Evolutionary conservation across 1,140 invertebrate genomes (phyloP).

Genomic region (Phymastichus coffea): DNA sequence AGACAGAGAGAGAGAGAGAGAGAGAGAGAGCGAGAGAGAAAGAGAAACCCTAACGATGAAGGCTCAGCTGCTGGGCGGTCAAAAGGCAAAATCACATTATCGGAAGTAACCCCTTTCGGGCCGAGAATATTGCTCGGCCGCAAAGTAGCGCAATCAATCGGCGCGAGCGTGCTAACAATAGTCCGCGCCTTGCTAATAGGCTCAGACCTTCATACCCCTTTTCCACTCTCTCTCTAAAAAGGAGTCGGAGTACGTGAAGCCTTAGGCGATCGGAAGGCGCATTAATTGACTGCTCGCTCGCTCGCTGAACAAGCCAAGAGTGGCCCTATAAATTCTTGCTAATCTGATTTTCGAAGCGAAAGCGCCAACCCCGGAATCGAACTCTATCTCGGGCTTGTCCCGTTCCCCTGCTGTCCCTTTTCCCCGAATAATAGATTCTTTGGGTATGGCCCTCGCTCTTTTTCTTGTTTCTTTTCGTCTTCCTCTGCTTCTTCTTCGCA

Average conservation of each 20-base stretch:
- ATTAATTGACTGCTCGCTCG: constrained; percentile 31
- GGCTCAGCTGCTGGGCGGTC: no score
- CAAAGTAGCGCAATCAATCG: constrained; percentile 25
- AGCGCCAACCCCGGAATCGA: constrained; percentile 28
- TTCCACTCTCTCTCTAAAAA: no score
- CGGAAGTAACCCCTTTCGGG: neutral
- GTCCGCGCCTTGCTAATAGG: neutral
- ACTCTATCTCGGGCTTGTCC: neutral
- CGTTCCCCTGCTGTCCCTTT: neutral
- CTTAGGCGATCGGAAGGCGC: constrained; percentile 5
- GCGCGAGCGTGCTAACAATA: constrained; percentile 6
- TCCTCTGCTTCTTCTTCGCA: no score
- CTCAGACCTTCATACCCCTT: neutral
- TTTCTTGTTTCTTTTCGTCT: no score
- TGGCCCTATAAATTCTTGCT: constrained; percentile 45
- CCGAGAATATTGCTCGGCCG: neutral
- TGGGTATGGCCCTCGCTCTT: no score
- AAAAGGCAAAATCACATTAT: constrained; percentile 11
- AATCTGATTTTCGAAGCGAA: constrained; percentile 43
- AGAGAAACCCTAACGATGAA: no score
- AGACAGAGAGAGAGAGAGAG: no score
- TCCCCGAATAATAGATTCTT: constrained; percentile 32
- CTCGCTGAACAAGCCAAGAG: constrained; percentile 15
- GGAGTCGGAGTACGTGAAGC: neutral
- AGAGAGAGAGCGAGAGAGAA: no score